phyloP scores from a whole-genome alignment of 1,140 invertebrate species.

The Dysdera silvatica region DNA sequence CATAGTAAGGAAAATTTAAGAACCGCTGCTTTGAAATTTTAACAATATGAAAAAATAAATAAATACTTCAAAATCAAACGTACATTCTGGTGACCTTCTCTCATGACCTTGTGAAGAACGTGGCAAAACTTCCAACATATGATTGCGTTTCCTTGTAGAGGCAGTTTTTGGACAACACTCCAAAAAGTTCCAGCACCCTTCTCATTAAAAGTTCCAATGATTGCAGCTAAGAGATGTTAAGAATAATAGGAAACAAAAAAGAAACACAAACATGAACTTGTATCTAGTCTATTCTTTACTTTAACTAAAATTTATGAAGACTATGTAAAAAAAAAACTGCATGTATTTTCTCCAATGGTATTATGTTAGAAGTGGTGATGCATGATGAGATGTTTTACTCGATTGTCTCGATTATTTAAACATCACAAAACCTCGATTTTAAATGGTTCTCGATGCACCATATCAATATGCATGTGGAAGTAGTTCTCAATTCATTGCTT shows the following conservation, averaged over 20 bases:
- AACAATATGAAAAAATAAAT: not conserved
- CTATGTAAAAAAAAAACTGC: too few relatives aligned
- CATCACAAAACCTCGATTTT: too few relatives aligned
- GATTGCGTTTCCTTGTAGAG: slow-evolving; percentile 83
- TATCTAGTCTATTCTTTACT: not conserved
- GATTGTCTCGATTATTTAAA: too few relatives aligned
- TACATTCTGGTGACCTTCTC: slow-evolving; percentile 85
- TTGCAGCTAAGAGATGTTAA: slow-evolving; percentile 55
- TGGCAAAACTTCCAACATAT: slow-evolving; percentile 98
- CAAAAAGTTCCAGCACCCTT: slow-evolving; percentile 84
- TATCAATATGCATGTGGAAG: too few relatives aligned
- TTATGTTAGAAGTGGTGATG: too few relatives aligned
- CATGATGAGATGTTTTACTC: too few relatives aligned
- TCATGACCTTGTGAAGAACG: slow-evolving; percentile 70
- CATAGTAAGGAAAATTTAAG: not conserved
- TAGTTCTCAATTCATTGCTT: too few relatives aligned
- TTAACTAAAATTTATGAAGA: too few relatives aligned
- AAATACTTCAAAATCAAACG: slow-evolving; percentile 27
- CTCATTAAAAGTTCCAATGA: slow-evolving; percentile 91
- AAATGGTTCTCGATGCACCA: too few relatives aligned
- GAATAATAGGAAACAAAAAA: not conserved
- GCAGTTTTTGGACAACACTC: slow-evolving; percentile 69
- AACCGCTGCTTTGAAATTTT: not conserved
- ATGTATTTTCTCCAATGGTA: too few relatives aligned
- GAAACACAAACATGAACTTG: not conserved